phyloP scores from a whole-genome alignment of 2,888 invertebrate genomes.

The Herminia tarsipennalis region DNA sequence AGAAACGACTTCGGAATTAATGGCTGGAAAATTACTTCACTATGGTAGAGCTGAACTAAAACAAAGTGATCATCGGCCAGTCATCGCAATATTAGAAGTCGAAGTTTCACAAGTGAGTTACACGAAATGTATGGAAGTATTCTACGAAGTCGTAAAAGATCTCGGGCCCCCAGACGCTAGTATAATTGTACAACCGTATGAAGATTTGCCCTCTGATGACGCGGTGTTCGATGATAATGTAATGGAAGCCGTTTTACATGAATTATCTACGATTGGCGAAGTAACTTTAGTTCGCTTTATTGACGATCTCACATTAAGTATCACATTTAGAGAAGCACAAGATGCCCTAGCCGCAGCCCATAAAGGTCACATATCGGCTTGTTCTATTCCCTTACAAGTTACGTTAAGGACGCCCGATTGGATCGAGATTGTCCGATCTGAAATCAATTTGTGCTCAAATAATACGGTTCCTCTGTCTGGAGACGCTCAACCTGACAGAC shows the following conservation, averaged over 20 bases:
- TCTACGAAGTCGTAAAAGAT: constrained; percentile 93
- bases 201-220: constrained; percentile 75
- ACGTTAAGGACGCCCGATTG: constrained; percentile 94
- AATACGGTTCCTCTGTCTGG: constrained; percentile 92
- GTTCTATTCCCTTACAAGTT: constrained; percentile 88
- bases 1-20: constrained; percentile 88
- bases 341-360: constrained; percentile 91
- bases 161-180: constrained; percentile 98
- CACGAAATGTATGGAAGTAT: constrained; percentile 91
- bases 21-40: constrained; percentile 92
- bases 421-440: constrained; percentile 92
- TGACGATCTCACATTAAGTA: constrained; percentile 92
- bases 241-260: constrained; percentile 91
- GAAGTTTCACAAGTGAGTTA: constrained; percentile 93
- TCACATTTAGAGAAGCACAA: constrained; percentile 96
- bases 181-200: constrained; percentile 88
- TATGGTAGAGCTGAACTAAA: constrained; percentile 98
- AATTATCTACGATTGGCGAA: constrained; percentile 94
- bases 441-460: constrained; percentile 93
- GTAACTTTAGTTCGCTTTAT: constrained; percentile 96
- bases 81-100: constrained; percentile 95
- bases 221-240: constrained; percentile 92
- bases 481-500: constrained; percentile 66
- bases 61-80: constrained; percentile 99
- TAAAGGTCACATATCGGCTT: constrained; percentile 85